A percentile compares a stretch with the other conserved stretches of the same genome.
Evolutionary conservation across 2,797 vertebrate genomes (phyloP).

Genomic region (Gymnopithys bicolor): DNA sequence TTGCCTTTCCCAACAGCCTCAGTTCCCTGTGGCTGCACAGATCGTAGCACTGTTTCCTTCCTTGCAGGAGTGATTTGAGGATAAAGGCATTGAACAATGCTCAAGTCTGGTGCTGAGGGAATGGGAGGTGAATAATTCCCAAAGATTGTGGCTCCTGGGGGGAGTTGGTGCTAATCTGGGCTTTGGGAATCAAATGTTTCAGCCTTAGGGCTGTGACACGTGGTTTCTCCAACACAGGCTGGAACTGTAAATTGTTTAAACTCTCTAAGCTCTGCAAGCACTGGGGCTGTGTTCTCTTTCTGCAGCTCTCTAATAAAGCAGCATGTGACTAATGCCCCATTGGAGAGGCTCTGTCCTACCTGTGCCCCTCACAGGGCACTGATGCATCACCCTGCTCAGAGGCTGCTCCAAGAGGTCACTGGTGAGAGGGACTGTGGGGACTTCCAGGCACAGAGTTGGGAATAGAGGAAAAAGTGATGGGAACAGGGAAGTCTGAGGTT

Average conservation of each 20-base stretch:
- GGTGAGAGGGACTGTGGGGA: not conserved
- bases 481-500: not conserved
- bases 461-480: not conserved
- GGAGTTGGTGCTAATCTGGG: not conserved
- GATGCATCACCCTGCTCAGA: not conserved
- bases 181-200: not conserved
- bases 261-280: not conserved
- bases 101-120: not conserved
- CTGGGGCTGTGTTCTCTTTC: not conserved
- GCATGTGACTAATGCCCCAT: not conserved
- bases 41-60: not conserved
- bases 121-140: not conserved
- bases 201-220: not conserved
- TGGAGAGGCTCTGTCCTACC: not conserved
- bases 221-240: not conserved
- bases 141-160: not conserved
- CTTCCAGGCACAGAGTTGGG: rapidly evolving
- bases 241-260: not conserved
- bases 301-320: not conserved
- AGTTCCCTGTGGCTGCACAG: not conserved
- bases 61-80: not conserved
- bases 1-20: not conserved
- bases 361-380: not conserved
- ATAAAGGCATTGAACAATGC: not conserved
- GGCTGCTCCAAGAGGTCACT: not conserved